These are phyloP conservation scores for Myotis yumanensis DNA, from an alignment of 2,113 vertebrate genomes.

Conservation along the genomic window DNA sequence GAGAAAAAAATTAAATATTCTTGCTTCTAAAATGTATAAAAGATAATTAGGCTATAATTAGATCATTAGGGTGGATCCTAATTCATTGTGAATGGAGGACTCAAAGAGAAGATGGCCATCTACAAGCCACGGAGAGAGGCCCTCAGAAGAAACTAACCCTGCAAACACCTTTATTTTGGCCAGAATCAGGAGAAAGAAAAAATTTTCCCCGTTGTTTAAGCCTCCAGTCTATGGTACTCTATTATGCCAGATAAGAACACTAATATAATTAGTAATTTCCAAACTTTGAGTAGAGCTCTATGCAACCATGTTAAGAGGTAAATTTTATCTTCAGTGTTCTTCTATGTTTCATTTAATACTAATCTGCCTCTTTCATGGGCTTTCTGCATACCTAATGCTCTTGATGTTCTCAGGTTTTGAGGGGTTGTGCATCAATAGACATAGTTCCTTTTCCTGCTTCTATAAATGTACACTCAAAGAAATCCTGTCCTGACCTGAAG, in stretches of 20 bases:
- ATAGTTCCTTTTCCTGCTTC: not conserved
- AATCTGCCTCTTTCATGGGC: not conserved
- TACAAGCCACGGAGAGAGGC: not conserved
- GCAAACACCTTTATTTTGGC: not conserved
- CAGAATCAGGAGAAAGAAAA: not conserved
- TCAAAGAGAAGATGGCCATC: not conserved
- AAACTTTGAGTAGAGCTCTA: not conserved
- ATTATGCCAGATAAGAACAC: not conserved
- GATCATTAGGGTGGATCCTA: not conserved
- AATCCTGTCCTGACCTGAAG: not conserved
- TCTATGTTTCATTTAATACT: not conserved
- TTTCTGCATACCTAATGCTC: not conserved
- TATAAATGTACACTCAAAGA: not conserved
- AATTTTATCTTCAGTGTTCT: not conserved
- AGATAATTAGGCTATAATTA: not conserved
- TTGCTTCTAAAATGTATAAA: slow-evolving; percentile 32
- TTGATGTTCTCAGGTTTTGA: not conserved
- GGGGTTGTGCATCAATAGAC: not conserved
- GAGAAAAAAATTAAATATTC: slow-evolving; percentile 79
- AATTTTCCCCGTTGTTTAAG: not conserved
- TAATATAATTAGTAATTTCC: not conserved
- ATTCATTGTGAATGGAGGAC: not conserved
- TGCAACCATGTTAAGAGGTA: not conserved
- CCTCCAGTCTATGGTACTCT: not conserved
- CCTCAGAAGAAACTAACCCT: not conserved